phyloP scores from a whole-genome alignment of 2,888 invertebrate species.

The Empis stercorea region DNA sequence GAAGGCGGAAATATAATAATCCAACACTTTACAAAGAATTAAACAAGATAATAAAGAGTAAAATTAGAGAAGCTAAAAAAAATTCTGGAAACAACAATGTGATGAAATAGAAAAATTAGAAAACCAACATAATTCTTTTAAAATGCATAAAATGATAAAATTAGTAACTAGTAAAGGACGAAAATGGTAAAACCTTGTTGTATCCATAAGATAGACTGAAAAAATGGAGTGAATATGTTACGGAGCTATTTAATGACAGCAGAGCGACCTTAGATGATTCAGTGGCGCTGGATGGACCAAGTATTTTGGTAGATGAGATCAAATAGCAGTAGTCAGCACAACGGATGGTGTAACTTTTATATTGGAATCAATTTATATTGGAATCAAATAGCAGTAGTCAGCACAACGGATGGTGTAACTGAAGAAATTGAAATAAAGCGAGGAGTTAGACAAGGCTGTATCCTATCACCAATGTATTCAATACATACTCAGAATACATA shows the following conservation, averaged over 20 bases:
- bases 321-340: neutral
- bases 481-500: neutral
- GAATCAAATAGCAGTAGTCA: neutral
- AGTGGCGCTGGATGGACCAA: neutral
- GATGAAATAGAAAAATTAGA: neutral
- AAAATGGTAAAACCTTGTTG: neutral
- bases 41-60: neutral
- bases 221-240: neutral
- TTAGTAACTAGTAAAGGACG: neutral
- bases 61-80: neutral
- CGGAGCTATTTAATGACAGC: neutral
- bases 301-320: neutral
- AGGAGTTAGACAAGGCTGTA: neutral
- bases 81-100: neutral
- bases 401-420: neutral
- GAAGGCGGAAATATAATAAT: neutral
- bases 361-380: neutral
- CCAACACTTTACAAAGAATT: neutral
- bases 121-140: neutral
- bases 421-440: neutral
- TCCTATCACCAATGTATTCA: neutral
- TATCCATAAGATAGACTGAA: neutral
- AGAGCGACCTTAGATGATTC: neutral
- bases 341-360: neutral
- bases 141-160: neutral